Evolutionary conservation across 2,113 vertebrate genomes (phyloP), one percentile per base, ranked within the genome.

Genomic region (Sarotherodon lohbergeri): DNA sequence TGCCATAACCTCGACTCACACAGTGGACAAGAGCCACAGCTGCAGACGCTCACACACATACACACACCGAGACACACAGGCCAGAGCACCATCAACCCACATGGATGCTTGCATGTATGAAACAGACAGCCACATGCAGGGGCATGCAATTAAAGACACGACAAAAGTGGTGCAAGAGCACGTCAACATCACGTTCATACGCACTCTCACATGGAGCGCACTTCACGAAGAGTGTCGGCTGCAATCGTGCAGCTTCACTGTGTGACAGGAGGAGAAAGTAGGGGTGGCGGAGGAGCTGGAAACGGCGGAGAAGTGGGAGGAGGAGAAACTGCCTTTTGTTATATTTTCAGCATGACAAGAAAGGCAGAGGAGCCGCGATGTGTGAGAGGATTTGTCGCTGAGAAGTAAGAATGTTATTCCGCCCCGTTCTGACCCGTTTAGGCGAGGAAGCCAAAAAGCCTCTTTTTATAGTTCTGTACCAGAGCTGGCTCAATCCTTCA

Each of bases 11-110:
- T 91, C 86, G 54, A 80, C 86, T 88, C 73, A 57, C 88, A 86
- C 87, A 93, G 89, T 86, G 90, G 88, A 91, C 90, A 89, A 88
- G 91, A 91, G 86, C 83, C 90, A 91, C 94, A 95, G 93, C 93
- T 94, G 94, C 92, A 91, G 36, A 83, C 78, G 39, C 76, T 84
- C 84, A 87, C 68, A 88, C 87, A 71, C 73, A 84, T 16, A 83
- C 68, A 81, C 81, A 81, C 82, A 81, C 48, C 54, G 16, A 46
- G n/a, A 71, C 4, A 57, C 81, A 71, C 83, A 87, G 61, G 86
- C 91, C 90, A 89, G 29, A 84, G 68, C 86, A 66, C 79, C 85
- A 82, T 84, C 91, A 63, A 39, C 91, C 88, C 91, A 92, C 92
- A 83, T 81, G 81, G 56, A 93, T 84, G 87, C 80, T 81, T 85